Percentiles rank a stretch among this genome's conserved stretches.
These are phyloP conservation scores for Pemphredon lugubris DNA, from an alignment of 2,888 invertebrate species.

Conservation along the genomic window DNA sequence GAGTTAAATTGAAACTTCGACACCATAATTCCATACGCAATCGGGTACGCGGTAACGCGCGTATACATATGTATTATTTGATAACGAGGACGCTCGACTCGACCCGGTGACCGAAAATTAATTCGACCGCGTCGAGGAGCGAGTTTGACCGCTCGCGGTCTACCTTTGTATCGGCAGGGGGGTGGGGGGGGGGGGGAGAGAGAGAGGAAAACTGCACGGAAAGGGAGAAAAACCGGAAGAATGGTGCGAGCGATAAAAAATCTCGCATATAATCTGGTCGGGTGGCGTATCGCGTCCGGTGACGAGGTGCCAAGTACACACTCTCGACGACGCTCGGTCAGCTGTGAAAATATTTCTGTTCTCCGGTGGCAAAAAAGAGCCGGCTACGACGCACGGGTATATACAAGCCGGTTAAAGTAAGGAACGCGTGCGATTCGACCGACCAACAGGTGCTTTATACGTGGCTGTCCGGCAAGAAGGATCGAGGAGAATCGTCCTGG, in stretches of 20 bases:
- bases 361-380: conserved; percentile 63
- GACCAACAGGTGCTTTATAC: conserved; percentile 70
- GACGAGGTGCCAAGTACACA: conserved; percentile 61
- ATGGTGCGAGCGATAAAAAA: conserved; percentile 44
- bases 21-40: conserved; percentile 24
- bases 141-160: no score
- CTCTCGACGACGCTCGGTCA: conserved; percentile 59
- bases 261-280: conserved; percentile 50
- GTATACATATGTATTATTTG: conserved; percentile 32
- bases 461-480: conserved; percentile 65
- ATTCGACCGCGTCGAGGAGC: not conserved
- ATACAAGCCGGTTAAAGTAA: conserved; percentile 60
- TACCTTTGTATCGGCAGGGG: no score
- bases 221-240: not conserved
- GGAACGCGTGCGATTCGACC: conserved; percentile 68
- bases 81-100: conserved; percentile 19
- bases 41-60: no score
- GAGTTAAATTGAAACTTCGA: conserved; percentile 39
- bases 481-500: conserved; percentile 66
- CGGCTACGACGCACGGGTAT: conserved; percentile 56
- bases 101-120: conserved; percentile 1
- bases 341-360: conserved; percentile 70
- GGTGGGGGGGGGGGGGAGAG: not conserved
- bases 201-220: not conserved
- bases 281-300: conserved; percentile 47